Evolutionary conservation across 2,113 vertebrate genomes (phyloP), one percentile per base, ranked within the genome.

Genomic region (Edolisoma coerulescens): DNA sequence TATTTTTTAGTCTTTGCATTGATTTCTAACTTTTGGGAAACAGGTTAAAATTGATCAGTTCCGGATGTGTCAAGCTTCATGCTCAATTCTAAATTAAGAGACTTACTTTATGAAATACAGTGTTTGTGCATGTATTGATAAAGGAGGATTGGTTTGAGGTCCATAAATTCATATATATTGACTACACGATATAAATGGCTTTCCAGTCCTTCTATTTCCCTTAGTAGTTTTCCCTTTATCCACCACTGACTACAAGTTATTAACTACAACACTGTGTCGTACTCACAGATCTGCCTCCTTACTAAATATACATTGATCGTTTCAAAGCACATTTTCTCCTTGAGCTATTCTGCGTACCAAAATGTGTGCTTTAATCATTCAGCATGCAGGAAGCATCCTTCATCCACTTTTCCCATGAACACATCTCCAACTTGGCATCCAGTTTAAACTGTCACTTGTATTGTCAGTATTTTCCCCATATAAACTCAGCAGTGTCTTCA

Each of bases 361-460:
- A 90, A 74, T 35, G 6, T 32, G 53, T 73, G 56, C 56, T 93
- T 74, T 81, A 73, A 65, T 50, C 52, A 54, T 67, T 81, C 47
- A 82, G 60, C 56, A 49, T 19, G 30, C 60, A 82, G 65, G 65
- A 82, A 83, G 27, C 35, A 45, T 57, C 76, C 42, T 73, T 57
- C 54, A 84, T 57, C 82, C 44, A 32, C 49, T 84, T 61, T 49
- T 60, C 45, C 59, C 50, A 65, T 37, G 54, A 89, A 35, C 41
- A 56, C 10, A 10, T 63, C 74, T 87, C 65, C 75, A 79, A 26
- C 39, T 79, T 69, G 47, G 63, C 87, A 91, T 77, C 39, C 56
- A 61, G 74, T 87, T 68, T 78, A 41, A 96, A 87, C 52, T 84
- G 74, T 57, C 81, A 59, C 77, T 89, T 87, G n/a, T 91, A 93